These are phyloP conservation scores for Epizoanthus scotinus DNA, from an alignment of 92 coral and sea anemone species.

Conservation along the genomic window DNA sequence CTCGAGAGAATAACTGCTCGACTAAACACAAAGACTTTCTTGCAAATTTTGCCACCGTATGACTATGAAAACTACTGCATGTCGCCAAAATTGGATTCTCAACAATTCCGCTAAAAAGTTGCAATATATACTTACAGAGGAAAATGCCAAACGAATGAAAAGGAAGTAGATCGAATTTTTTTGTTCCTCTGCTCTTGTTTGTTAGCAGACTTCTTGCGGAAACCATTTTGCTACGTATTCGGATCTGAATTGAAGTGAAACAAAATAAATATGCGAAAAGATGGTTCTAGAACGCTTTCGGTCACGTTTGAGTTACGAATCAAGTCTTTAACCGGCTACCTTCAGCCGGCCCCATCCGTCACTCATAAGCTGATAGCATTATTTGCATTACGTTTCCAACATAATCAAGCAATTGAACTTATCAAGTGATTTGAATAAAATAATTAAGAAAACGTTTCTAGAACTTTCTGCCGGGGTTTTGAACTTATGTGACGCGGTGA, in stretches of 20 bases:
- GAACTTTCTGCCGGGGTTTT: constrained; percentile 16
- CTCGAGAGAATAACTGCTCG: too few species aligned
- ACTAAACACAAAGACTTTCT: too few species aligned
- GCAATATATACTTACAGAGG: not conserved
- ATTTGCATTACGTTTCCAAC: constrained; percentile 4
- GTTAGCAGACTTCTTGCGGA: constrained; percentile 16
- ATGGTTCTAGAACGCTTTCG: constrained; percentile 16
- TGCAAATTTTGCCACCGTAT: too few species aligned
- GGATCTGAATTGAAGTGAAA: constrained; percentile 31
- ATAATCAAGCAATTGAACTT: not conserved
- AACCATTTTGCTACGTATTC: constrained; percentile 23
- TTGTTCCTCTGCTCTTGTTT: not conserved
- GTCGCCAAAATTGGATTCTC: not conserved
- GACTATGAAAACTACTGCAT: not conserved
- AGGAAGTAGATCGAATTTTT: not conserved
- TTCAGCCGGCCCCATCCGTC: not conserved
- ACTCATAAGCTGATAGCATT: constrained; percentile 10
- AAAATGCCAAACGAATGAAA: not conserved
- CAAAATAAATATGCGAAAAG: constrained; percentile 24
- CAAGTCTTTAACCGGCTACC: not conserved
- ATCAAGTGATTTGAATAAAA: constrained; percentile 24
- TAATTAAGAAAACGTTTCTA: not conserved
- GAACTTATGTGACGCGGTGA: too few species aligned
- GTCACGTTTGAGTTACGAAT: constrained; percentile 17
- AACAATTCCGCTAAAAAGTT: not conserved